Conservation (phyloP, 2,113 vertebrate species). For the Tragelaphus strepsiceros region DNA sequence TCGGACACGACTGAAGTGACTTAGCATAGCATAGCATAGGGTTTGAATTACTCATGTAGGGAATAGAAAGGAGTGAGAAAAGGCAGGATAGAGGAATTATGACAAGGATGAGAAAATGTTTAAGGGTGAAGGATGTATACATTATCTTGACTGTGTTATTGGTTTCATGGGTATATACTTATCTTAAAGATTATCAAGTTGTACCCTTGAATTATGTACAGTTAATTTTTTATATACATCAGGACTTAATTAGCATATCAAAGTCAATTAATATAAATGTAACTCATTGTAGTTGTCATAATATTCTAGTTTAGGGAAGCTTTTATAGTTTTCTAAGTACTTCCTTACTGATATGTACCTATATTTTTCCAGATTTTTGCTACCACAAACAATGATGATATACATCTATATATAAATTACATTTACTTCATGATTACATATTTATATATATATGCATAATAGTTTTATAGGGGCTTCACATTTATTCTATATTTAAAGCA, state of each 20-base stretch:
- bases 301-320: neutral
- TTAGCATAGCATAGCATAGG: no score
- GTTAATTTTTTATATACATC: neutral
- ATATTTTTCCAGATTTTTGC: neutral
- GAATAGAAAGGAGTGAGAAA: accelerated
- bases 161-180: no score
- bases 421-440: neutral
- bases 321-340: neutral
- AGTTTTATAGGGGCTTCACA: neutral
- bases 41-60: accelerated
- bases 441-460: neutral
- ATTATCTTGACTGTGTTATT: neutral
- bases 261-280: neutral
- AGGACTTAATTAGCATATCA: neutral
- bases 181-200: neutral
- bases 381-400: neutral
- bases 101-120: neutral
- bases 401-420: neutral
- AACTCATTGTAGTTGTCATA: neutral
- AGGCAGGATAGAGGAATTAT: neutral
- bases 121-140: neutral
- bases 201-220: neutral
- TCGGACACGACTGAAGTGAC: no score
- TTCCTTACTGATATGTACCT: neutral
- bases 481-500: neutral